These are phyloP conservation scores for Oryctes rhinoceros DNA, from an alignment of 1,140 invertebrate species.

Conservation along the genomic window DNA sequence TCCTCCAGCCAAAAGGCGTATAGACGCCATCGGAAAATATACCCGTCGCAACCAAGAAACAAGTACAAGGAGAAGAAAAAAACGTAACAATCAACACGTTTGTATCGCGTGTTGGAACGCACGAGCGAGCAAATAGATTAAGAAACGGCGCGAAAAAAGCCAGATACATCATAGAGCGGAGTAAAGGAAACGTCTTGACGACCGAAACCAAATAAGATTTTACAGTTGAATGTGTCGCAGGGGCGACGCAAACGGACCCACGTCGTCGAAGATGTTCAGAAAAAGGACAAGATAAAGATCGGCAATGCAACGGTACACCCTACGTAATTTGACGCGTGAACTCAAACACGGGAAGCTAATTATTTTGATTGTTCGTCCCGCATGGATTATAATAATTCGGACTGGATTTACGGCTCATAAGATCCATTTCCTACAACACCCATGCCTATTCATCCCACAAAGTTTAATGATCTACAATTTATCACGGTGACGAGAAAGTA, in stretches of 20 bases:
- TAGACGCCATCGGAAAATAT: background rate
- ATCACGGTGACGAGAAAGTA: no score
- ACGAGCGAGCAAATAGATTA: slow-evolving; percentile 38
- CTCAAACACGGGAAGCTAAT: slow-evolving; percentile 23
- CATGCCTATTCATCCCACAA: slow-evolving; percentile 6
- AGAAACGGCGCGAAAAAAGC: slow-evolving; percentile 9
- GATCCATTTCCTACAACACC: background rate
- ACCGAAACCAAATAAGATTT: slow-evolving; percentile 34
- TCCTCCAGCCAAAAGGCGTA: background rate
- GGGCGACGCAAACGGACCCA: slow-evolving; percentile 24
- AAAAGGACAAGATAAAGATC: slow-evolving; percentile 9
- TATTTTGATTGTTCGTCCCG: slow-evolving; percentile 14
- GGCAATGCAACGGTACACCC: slow-evolving; percentile 1
- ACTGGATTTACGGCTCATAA: slow-evolving; percentile 20
- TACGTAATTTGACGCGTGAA: slow-evolving; percentile 22
- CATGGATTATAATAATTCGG: slow-evolving; percentile 21
- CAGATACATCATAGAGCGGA: background rate
- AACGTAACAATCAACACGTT: slow-evolving; percentile 25
- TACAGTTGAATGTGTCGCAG: slow-evolving; percentile 36
- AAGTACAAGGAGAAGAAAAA: slow-evolving; percentile 4
- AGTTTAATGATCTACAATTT: background rate
- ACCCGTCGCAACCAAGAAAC: background rate
- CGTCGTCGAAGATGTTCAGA: slow-evolving; percentile 24
- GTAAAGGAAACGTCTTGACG: slow-evolving; percentile 36
- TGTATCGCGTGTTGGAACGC: slow-evolving; percentile 39